A percentile compares a stretch with the other conserved stretches of the same genome.
These are phyloP conservation scores for Elephantulus edwardii DNA, from an alignment of 2,113 vertebrate genomes.

Conservation along the genomic window DNA sequence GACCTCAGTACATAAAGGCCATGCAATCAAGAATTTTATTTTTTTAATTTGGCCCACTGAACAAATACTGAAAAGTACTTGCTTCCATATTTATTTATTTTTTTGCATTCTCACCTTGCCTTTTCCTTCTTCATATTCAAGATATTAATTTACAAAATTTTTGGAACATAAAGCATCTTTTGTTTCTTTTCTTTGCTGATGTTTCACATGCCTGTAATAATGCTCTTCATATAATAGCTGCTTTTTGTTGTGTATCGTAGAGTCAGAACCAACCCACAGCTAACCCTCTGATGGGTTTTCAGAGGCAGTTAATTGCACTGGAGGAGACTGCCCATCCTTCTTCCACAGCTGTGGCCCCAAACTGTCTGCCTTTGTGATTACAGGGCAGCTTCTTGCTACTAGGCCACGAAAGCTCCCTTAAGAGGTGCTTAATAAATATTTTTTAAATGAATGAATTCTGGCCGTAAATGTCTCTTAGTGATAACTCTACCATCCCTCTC, in stretches of 20 bases:
- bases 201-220: background rate
- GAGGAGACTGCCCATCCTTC: no score
- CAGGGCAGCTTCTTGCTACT: no score
- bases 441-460: background rate
- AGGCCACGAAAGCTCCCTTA: no score
- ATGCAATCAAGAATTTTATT: background rate
- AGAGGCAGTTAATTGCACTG: no score
- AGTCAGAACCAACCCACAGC: no score
- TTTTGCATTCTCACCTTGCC: background rate
- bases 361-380: no score
- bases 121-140: background rate
- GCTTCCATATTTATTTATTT: background rate
- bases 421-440: background rate
- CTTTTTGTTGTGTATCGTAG: no score
- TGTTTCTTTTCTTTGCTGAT: background rate
- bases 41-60: background rate
- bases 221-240: background rate
- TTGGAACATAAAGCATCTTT: background rate
- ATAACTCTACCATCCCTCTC: background rate
- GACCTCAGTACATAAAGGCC: background rate
- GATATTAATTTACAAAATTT: background rate
- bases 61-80: background rate
- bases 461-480: background rate
- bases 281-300: no score
- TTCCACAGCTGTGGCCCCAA: no score